Conservation (phyloP, 2,888 invertebrate genomes). For the Diploptera punctata region DNA sequence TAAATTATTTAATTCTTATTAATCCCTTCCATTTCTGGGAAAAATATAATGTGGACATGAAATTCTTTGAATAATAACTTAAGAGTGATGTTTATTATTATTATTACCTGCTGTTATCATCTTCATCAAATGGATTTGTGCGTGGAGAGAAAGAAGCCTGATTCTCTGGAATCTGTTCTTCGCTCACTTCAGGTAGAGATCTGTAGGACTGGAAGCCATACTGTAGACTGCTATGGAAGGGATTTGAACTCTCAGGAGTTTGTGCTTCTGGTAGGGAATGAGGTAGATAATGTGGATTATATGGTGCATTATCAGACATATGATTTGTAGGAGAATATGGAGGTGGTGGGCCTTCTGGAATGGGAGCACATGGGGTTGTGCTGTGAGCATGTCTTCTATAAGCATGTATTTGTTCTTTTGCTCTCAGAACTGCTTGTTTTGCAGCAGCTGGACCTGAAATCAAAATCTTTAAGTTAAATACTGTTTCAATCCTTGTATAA, state of each 20-base stretch:
- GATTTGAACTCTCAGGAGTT: neutral
- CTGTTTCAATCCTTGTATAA: no score
- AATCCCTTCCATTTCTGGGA: no score
- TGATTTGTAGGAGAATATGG: constrained; percentile 37
- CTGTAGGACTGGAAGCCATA: no score
- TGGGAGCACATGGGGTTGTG: constrained; percentile 33
- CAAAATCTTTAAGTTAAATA: no score
- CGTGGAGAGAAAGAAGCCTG: neutral
- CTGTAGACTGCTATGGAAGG: neutral
- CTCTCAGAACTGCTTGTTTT: constrained; percentile 51
- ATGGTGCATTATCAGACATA: constrained; percentile 10
- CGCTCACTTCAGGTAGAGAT: neutral
- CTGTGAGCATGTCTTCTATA: neutral
- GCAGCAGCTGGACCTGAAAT: constrained; percentile 52
- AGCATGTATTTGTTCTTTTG: constrained; percentile 50
- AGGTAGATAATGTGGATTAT: constrained; percentile 5
- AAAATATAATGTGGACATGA: no score
- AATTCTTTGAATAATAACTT: no score
- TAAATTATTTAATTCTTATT: no score
- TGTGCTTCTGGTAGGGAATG: constrained; percentile 1
- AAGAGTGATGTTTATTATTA: no score
- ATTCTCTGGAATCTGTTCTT: neutral
- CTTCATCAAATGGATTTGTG: constrained; percentile 17
- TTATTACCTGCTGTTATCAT: neutral
- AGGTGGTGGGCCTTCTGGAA: constrained; percentile 38